Base-by-base conservation (phyloP, 2,888 invertebrate genomes). In the Rhingia campestris region DNA sequence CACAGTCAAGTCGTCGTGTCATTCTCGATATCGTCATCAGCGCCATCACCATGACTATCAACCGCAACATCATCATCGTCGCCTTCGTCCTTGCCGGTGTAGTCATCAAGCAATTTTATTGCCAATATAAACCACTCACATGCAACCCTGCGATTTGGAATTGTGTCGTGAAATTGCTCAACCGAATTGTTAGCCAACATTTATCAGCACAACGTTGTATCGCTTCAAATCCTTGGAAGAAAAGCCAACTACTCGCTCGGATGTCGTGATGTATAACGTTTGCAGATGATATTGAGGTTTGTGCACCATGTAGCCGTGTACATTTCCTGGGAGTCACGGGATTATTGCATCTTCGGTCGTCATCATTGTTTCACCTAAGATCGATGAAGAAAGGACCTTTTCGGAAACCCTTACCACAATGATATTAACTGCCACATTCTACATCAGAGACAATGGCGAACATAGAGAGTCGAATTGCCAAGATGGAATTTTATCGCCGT, bases 21-120 rank as follows among this genome's bases (percentile, higher is more conserved):
- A 10, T 33, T 53, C 41, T 41, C 12, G 49, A 47, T 37, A 10
- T 70, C 70, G 14, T 59, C 70, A 59, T 59, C 58, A 53, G 12
- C 51, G 32, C 10, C 47, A 58, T 39, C 39, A 63, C 10, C 45
- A 22, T 22, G 22, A 22, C 22, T 22, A 22, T 22, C 22, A 22
- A 22, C 14, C 45, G 12, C 12, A 5, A 45, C 30, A 45, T 14
- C 45, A 22, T 35, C 51, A 43, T 10, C 33, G n/a, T 9, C 22
- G 32, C 10, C 66, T 9, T 66, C 47, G 61, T 30, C 56, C 9
- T 74, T 41, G 5, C 45, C 66, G 45, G 43, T 70, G 64, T 66
- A 67, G 56, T 74, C 73, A 69, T 61, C 74, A 56, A 73, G 54
- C 58, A 51, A 2, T 58, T 81, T 81, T 81, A 81, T 69, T 81